Percentiles rank a stretch among this genome's conserved stretches.
Conservation (phyloP, 2,797 vertebrate species). For the Urocyon cinereoargenteus region DNA sequence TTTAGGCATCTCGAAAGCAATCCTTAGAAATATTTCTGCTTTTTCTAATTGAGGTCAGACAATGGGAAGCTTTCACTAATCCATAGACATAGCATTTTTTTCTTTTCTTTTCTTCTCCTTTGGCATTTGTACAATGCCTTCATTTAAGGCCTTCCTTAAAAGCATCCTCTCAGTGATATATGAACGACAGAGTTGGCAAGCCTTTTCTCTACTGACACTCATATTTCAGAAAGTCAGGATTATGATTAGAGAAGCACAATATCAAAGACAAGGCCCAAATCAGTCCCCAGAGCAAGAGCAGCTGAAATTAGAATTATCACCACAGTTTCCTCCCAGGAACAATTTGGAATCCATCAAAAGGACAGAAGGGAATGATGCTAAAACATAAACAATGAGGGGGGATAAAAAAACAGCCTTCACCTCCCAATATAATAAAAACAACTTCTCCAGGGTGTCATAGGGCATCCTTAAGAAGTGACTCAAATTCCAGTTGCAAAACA, state of each 20-base stretch:
- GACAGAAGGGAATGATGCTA: slow-evolving; percentile 53
- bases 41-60: slow-evolving; percentile 45
- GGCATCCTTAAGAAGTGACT: slow-evolving; percentile 46
- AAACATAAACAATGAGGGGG: neutral
- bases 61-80: slow-evolving; percentile 62
- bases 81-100: neutral
- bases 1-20: neutral
- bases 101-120: neutral
- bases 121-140: slow-evolving; percentile 66
- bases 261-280: slow-evolving; percentile 60
- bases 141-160: slow-evolving; percentile 78
- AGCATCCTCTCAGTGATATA: slow-evolving; percentile 71
- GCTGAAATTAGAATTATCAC: slow-evolving; percentile 77
- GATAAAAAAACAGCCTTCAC: neutral
- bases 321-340: slow-evolving; percentile 65
- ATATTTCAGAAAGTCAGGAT: slow-evolving; percentile 77
- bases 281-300: slow-evolving; percentile 69
- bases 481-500: slow-evolving; percentile 50
- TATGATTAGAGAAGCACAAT: slow-evolving; percentile 69
- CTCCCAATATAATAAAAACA: slow-evolving; percentile 50
- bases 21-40: slow-evolving; percentile 43
- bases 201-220: slow-evolving; percentile 43
- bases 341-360: slow-evolving; percentile 71
- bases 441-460: slow-evolving; percentile 65
- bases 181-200: slow-evolving; percentile 12